Percentiles rank a stretch among this genome's conserved stretches.
Evolutionary conservation across 2,113 vertebrate species (phyloP).

Genomic region (Vidua chalybeata): DNA sequence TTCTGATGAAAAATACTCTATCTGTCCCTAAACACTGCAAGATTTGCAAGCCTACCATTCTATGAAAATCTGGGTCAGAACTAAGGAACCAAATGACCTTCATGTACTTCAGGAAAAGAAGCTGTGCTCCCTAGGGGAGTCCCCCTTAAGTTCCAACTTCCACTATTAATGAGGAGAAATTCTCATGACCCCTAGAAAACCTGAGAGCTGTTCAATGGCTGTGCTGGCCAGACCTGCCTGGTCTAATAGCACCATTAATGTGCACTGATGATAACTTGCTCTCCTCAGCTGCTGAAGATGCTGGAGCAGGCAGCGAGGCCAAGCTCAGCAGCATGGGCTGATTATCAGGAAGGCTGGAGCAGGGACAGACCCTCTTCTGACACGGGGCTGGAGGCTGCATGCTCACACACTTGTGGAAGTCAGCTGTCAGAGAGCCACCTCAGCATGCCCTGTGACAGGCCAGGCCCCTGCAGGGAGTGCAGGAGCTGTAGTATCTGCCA

Average conservation of each 20-base stretch:
- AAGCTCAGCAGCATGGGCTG: neutral
- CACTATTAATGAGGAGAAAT: neutral
- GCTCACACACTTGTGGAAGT: rapidly evolving
- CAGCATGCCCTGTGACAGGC: neutral
- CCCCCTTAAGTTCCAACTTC: neutral
- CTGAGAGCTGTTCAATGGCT: neutral
- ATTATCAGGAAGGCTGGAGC: neutral
- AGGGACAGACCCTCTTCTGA: neutral
- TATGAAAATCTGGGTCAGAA: neutral
- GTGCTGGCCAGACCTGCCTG: neutral
- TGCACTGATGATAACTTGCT: neutral
- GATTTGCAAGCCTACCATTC: neutral
- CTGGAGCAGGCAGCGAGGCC: neutral
- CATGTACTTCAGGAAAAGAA: neutral
- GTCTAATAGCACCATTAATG: neutral
- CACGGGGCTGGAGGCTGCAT: rapidly evolving
- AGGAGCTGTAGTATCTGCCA: neutral
- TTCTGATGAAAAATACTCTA: neutral
- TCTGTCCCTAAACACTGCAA: neutral
- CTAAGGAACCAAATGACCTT: neutral
- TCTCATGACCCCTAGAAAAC: neutral
- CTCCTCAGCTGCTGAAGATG: neutral
- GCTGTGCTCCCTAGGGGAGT: neutral
- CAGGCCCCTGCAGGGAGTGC: neutral
- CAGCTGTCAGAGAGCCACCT: neutral